Percentiles rank a stretch among this genome's conserved stretches.
These are phyloP conservation scores for Bostrychus sinensis DNA, from an alignment of 2,113 vertebrate genomes.

Conservation along the genomic window DNA sequence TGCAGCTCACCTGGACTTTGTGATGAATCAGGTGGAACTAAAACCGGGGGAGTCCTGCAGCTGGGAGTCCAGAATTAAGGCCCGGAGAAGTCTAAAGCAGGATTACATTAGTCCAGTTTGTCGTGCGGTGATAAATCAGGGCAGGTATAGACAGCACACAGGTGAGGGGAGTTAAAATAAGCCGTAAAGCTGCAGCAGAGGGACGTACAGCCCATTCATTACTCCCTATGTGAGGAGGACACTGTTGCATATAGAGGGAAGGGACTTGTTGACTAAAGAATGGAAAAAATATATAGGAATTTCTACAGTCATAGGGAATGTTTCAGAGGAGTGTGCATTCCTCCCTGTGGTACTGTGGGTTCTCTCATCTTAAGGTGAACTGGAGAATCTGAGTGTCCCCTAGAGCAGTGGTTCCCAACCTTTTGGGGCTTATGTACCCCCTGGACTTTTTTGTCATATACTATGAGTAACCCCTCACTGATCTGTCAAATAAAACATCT, in stretches of 20 bases:
- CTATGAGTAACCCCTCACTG: too few relatives aligned
- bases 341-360: too few relatives aligned
- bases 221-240: not conserved
- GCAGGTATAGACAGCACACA: not conserved
- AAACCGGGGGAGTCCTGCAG: constrained; percentile 26
- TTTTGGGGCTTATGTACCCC: too few relatives aligned
- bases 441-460: too few relatives aligned
- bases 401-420: too few relatives aligned
- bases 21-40: constrained; percentile 51
- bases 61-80: constrained; percentile 22
- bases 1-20: constrained; percentile 43
- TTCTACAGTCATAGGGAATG: too few relatives aligned
- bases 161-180: constrained; percentile 28
- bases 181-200: not conserved
- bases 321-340: too few relatives aligned
- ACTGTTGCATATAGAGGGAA: not conserved
- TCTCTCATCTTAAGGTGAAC: too few relatives aligned
- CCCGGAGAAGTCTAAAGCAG: constrained; percentile 16
- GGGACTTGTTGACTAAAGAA: not conserved
- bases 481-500: too few relatives aligned
- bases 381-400: too few relatives aligned
- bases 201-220: not conserved
- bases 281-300: too few relatives aligned
- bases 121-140: constrained; percentile 20
- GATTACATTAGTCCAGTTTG: constrained; percentile 20